Evolutionary conservation across 2,888 invertebrate genomes (phyloP), one percentile per base, ranked within the genome.

Genomic region (Plagiodera versicolora): DNA sequence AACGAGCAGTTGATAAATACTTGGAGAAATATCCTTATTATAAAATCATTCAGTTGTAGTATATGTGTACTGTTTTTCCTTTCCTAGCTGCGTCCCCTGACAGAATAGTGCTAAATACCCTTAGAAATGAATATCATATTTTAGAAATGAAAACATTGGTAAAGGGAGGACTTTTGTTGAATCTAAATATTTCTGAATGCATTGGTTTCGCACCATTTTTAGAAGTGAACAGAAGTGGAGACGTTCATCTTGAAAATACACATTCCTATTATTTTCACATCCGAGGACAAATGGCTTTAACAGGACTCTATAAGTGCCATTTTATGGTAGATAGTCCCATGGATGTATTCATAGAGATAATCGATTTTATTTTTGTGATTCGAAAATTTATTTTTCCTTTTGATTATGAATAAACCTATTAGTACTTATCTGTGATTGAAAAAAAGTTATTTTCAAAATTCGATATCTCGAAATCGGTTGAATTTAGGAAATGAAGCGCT

Each of bases 301-400:
- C 49, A n/a, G 49, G 49, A 10, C 19, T 49, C 24, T 2, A 28
- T 49, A 24, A 49, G n/a, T 49, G 49, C 28, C 28, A 49, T 28
- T 28, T 49, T 24, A 28, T 49, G n/a, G 49, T 28, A 1, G 49
- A 49, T 19, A 49, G 49, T 49, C 10, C 19, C 19, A 6, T 28
- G 28, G 8, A 19, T 19, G 20, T 48, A 17, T 48, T 48, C 17
- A 19, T 48, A 17, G 28, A 49, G 19, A 14, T 14, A 19, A 24
- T 49, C 9, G 28, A 20, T 28, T 49, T 49, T 14, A 28, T 28
- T 28, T 28, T 28, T 28, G 28, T 28, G 28, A 28, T 28, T 28
- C 8, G 28, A 28, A 28, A 32, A 9, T 32, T 10, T 32, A 9
- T 32, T 32, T 32, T 10, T n/a, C n/a, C 32, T 32, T 32, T 32